Evolutionary conservation across 2,797 vertebrate species (phyloP).

Genomic region (Chelmon rostratus): DNA sequence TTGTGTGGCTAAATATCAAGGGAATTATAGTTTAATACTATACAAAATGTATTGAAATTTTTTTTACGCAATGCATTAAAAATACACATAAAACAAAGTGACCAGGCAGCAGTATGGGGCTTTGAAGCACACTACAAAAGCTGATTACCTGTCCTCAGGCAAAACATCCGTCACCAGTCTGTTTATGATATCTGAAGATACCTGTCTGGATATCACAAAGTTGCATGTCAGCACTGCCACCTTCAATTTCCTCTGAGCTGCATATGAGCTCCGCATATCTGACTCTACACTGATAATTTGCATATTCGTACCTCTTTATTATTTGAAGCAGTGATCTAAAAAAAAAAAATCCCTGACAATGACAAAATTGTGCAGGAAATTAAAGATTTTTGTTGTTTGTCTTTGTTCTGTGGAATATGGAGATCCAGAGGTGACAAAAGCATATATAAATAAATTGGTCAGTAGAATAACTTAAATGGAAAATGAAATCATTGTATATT

Average conservation of each 20-base stretch:
- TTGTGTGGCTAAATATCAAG: too few species aligned
- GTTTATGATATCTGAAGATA: slow-evolving; percentile 32
- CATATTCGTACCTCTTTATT: slow-evolving; percentile 28
- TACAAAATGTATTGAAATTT: too few species aligned
- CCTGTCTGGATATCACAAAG: slow-evolving; percentile 23
- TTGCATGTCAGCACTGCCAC: slow-evolving; percentile 31
- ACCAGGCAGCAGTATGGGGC: not conserved
- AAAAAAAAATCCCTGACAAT: slow-evolving; percentile 7
- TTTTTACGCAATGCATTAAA: not conserved
- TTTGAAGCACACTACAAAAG: not conserved
- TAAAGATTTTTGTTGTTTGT: slow-evolving; percentile 16
- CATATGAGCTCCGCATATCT: slow-evolving; percentile 36
- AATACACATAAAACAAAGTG: slow-evolving; percentile 8
- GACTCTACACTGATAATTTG: slow-evolving; percentile 31
- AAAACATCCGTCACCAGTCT: slow-evolving; percentile 25
- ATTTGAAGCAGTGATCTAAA: slow-evolving; percentile 11
- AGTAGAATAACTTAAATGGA: not conserved
- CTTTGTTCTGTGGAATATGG: not conserved
- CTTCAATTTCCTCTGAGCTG: slow-evolving; percentile 50
- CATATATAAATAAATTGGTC: not conserved
- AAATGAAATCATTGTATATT: not conserved
- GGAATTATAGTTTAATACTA: too few species aligned
- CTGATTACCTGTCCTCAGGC: slow-evolving; percentile 42
- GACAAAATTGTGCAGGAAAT: slow-evolving; percentile 36
- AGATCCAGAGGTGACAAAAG: not conserved